A percentile compares a stretch with the other conserved stretches of the same genome.
phyloP scores from a whole-genome alignment of 2,888 invertebrate species.

The Phragmatobia fuliginosa region DNA sequence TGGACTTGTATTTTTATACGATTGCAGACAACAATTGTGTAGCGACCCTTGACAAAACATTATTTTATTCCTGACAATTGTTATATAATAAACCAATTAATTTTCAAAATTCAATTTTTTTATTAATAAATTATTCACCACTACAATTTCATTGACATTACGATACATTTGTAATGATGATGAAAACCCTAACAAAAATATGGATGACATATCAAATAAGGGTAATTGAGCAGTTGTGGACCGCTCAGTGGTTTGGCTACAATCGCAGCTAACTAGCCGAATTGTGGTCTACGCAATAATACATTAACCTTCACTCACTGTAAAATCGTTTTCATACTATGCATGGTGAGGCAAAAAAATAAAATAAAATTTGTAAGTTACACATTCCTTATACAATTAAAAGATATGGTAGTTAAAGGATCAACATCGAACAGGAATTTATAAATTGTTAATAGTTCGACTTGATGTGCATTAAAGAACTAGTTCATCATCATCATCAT shows the following conservation, averaged over 20 bases:
- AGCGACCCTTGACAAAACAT: too few relatives aligned
- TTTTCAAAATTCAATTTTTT: too few relatives aligned
- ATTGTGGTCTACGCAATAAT: conserved; percentile 43
- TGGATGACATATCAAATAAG: conserved; percentile 33
- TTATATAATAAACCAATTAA: too few relatives aligned
- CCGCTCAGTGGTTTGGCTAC: conserved; percentile 48
- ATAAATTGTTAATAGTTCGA: too few relatives aligned
- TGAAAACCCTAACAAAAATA: conserved; percentile 22
- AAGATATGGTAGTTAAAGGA: neutral
- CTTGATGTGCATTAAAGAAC: too few relatives aligned
- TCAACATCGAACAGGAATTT: neutral
- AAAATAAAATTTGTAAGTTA: neutral
- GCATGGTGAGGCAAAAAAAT: neutral
- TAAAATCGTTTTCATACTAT: neutral
- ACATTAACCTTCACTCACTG: conserved; percentile 12
- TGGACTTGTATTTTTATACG: too few relatives aligned
- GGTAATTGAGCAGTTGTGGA: conserved; percentile 30
- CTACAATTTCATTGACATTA: neutral
- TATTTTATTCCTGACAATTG: too few relatives aligned
- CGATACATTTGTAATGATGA: neutral
- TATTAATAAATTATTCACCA: too few relatives aligned
- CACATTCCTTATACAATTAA: neutral
- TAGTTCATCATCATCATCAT: too few relatives aligned
- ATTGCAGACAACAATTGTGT: too few relatives aligned
- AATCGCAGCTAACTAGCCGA: conserved; percentile 49